phyloP scores from a whole-genome alignment of 2,888 invertebrate genomes.

The Machimus atricapillus region DNA sequence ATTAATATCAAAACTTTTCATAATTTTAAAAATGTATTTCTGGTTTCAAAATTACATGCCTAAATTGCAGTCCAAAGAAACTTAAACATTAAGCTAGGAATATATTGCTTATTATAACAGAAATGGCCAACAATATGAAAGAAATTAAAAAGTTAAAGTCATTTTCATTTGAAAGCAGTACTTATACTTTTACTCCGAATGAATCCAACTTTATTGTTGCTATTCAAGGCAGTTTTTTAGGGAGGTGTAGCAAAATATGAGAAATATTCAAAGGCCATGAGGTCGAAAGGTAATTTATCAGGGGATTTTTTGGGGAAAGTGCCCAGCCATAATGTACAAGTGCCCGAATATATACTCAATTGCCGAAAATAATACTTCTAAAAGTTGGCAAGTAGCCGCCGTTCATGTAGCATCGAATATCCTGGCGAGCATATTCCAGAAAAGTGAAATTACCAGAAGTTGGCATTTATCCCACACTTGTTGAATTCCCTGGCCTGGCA shows the following conservation, averaged over 20 bases:
- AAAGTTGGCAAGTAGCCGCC: conserved; percentile 4
- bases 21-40: no score
- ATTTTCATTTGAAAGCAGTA: not conserved
- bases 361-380: conserved; percentile 5
- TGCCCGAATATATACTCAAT: not conserved
- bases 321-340: not conserved
- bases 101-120: no score
- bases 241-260: not conserved
- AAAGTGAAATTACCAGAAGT: conserved; percentile 22
- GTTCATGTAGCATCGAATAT: not conserved
- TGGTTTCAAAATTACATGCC: no score
- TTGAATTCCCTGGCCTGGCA: conserved; percentile 25
- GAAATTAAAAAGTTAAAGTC: not conserved
- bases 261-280: not conserved
- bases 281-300: not conserved
- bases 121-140: no score
- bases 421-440: conserved; percentile 8
- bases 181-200: not conserved
- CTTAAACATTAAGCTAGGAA: no score
- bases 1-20: no score
- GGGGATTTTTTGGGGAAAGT: not conserved
- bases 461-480: conserved; percentile 26
- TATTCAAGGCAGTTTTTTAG: not conserved
- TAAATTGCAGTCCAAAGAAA: no score
- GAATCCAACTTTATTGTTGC: not conserved